Evolutionary conservation across 2,113 vertebrate species (phyloP).

Genomic region (Halcyon malimbica): DNA sequence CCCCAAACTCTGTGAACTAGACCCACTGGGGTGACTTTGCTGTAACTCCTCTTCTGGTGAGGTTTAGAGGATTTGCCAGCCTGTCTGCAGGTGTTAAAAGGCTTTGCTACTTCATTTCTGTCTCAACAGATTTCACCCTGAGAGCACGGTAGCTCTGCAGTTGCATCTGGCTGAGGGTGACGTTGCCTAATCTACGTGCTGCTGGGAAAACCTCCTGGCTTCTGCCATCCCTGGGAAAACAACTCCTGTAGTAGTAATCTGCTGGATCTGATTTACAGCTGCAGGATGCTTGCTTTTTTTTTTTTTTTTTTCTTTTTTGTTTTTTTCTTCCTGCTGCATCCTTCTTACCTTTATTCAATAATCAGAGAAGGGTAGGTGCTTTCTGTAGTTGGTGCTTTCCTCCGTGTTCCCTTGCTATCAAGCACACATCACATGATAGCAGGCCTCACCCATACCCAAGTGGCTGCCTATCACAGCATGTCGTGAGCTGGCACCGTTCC

Average conservation of each 20-base stretch:
- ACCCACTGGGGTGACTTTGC: background rate
- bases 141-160: fast-evolving
- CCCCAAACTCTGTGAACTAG: background rate
- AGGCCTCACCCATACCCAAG: slow-evolving; percentile 14
- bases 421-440: background rate
- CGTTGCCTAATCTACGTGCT: background rate
- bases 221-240: background rate
- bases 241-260: too few species aligned
- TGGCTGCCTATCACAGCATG: slow-evolving; percentile 1
- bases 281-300: background rate
- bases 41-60: background rate
- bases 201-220: background rate
- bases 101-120: background rate
- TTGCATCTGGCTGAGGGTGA: background rate
- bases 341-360: background rate
- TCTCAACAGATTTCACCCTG: background rate
- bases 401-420: background rate
- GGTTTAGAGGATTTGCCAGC: background rate
- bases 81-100: background rate
- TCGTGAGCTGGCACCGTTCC: slow-evolving; percentile 3
- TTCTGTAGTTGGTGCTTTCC: background rate
- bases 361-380: background rate
- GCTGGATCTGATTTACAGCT: background rate
- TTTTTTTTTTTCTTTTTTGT: too few species aligned
- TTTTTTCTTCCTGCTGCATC: background rate